Conservation (phyloP, 2,888 invertebrate species). For the Micropterix aruncella region DNA sequence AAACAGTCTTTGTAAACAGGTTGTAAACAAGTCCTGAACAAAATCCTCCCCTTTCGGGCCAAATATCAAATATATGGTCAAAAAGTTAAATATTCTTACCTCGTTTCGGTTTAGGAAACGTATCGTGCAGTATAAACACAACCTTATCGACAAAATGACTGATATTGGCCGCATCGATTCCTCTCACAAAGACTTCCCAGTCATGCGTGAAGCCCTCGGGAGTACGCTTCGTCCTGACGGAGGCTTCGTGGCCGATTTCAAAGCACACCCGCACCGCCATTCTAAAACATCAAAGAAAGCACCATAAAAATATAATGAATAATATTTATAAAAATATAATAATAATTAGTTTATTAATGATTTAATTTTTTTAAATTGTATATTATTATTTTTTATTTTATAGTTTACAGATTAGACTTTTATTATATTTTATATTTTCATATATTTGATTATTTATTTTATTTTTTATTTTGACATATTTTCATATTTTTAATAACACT, state of each 20-base stretch:
- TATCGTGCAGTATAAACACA: slow-evolving; percentile 81
- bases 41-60: slow-evolving; percentile 16
- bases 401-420: too few relatives aligned
- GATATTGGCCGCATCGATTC: slow-evolving; percentile 75
- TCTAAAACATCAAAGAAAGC: too few relatives aligned
- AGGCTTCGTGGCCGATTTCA: slow-evolving; percentile 87
- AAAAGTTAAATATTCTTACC: slow-evolving; percentile 36
- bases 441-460: too few relatives aligned
- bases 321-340: too few relatives aligned
- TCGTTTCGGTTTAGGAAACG: slow-evolving; percentile 84
- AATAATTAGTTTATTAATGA: too few relatives aligned
- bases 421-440: too few relatives aligned
- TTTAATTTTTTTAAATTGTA: too few relatives aligned
- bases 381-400: too few relatives aligned
- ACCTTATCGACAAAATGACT: slow-evolving; percentile 87
- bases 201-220: slow-evolving; percentile 92
- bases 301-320: too few relatives aligned
- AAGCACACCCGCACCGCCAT: slow-evolving; percentile 69
- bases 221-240: slow-evolving; percentile 65
- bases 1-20: background rate
- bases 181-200: slow-evolving; percentile 91
- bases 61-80: too few relatives aligned
- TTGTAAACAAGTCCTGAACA: slow-evolving; percentile 1
- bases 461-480: too few relatives aligned
- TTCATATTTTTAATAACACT: too few relatives aligned